These are phyloP conservation scores for Hephaestus fuliginosus DNA, from an alignment of 2,797 vertebrate species.

Conservation along the genomic window DNA sequence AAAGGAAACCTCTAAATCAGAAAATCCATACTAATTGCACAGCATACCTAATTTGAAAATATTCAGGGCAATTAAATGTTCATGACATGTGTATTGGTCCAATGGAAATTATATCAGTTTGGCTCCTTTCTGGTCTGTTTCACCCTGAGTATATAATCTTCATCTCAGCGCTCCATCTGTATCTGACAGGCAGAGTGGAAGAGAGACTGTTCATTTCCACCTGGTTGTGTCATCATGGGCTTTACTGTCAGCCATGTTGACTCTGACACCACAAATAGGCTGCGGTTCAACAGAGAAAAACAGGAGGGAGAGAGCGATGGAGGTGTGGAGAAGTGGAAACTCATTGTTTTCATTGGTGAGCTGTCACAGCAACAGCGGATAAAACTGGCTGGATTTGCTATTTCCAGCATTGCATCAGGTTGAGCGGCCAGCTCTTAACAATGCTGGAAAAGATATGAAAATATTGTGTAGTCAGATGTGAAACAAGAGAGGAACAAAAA, in stretches of 20 bases:
- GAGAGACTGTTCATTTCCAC: conserved; percentile 50
- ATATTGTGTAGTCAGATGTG: conserved; percentile 32
- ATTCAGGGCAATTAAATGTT: not conserved
- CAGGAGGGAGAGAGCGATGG: conserved; percentile 20
- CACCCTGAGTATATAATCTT: conserved; percentile 7
- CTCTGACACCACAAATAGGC: conserved; percentile 50
- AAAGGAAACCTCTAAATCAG: not conserved
- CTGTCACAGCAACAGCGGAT: conserved; percentile 48
- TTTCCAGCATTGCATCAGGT: conserved; percentile 43
- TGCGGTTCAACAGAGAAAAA: conserved; percentile 35
- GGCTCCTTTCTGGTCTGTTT: conserved; percentile 4
- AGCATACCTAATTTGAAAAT: not conserved
- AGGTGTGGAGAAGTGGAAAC: conserved; percentile 37
- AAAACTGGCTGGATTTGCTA: conserved; percentile 41
- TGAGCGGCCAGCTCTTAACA: conserved; percentile 20
- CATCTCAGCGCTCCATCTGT: conserved; percentile 23
- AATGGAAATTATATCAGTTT: conserved; percentile 1
- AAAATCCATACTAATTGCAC: not conserved
- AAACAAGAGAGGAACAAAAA: conserved; percentile 3
- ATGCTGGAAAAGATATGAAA: conserved; percentile 7
- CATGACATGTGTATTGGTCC: not conserved
- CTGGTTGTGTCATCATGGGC: conserved; percentile 55
- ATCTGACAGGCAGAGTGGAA: conserved; percentile 29
- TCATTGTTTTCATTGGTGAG: conserved; percentile 50
- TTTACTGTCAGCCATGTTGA: conserved; percentile 61